These are phyloP conservation scores for Allacma fusca DNA, from an alignment of 2,888 invertebrate species.

Conservation along the genomic window DNA sequence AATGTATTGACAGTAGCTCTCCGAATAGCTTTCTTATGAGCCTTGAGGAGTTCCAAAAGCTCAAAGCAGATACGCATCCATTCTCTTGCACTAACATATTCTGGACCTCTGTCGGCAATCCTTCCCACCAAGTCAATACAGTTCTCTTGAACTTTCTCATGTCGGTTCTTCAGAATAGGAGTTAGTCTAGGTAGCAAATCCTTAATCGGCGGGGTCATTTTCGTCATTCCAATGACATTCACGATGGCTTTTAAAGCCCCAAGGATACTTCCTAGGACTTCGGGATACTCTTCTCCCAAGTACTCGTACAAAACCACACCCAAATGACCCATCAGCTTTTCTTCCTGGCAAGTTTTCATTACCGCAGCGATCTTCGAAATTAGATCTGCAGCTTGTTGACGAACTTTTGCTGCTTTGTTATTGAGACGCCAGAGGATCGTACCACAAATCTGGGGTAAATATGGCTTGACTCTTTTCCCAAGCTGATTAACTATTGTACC, in stretches of 20 bases:
- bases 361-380: conserved; percentile 98
- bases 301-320: conserved; percentile 99
- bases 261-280: conserved; percentile 96
- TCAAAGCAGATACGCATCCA: conserved; percentile 99
- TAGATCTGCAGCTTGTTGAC: conserved; percentile 99
- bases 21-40: conserved; percentile 98
- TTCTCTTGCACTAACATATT: conserved; percentile 97
- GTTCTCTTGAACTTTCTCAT: conserved; percentile 96
- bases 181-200: conserved; percentile 95
- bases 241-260: conserved; percentile 99
- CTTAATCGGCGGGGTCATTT: conserved; percentile 99
- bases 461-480: conserved; percentile 97
- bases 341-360: conserved; percentile 99
- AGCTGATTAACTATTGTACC: conserved; percentile 98
- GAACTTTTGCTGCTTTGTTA: conserved; percentile 98
- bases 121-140: conserved; percentile 99
- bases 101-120: conserved; percentile 98
- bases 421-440: conserved; percentile 99
- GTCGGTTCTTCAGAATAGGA: conserved; percentile 97
- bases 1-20: conserved; percentile 99
- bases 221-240: conserved; percentile 99
- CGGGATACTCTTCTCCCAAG: conserved; percentile 98
- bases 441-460: conserved; percentile 99
- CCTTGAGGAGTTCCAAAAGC: conserved; percentile 92
- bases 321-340: conserved; percentile 99